Conservation (phyloP, 2,888 invertebrate genomes). For the Marronus borbonicus region DNA sequence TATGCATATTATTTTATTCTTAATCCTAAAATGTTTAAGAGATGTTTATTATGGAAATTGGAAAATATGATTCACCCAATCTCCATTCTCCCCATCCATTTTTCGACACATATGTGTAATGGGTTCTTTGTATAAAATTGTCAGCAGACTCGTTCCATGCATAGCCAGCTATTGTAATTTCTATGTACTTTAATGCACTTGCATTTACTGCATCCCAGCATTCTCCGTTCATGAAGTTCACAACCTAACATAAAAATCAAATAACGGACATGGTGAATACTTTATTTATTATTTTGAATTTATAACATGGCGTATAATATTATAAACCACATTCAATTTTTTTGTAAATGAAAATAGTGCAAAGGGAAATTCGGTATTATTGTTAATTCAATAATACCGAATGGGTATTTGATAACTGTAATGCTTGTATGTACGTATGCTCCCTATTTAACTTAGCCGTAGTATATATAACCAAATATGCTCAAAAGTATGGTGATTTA, state of each 20-base stretch:
- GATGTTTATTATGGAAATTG: no score
- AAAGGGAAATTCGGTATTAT: no score
- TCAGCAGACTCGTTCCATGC: not conserved
- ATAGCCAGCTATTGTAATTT: slow-evolving; percentile 3
- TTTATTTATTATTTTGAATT: not conserved
- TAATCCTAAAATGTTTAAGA: no score
- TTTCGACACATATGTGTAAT: no score
- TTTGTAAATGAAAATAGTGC: not conserved
- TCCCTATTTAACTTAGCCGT: no score
- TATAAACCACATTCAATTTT: not conserved
- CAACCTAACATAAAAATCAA: not conserved
- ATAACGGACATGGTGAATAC: not conserved
- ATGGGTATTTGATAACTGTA: not conserved
- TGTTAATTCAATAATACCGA: not conserved
- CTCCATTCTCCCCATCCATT: no score
- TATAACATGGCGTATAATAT: not conserved
- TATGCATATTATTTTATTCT: no score
- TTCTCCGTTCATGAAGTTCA: not conserved
- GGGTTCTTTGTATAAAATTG: no score
- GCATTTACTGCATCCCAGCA: slow-evolving; percentile 21
- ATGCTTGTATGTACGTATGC: no score
- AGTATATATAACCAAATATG: no score
- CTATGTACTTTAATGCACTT: not conserved
- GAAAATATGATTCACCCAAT: no score
- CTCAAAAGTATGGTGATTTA: no score